A percentile compares a stretch with the other conserved stretches of the same genome.
Evolutionary conservation across 1,140 invertebrate species (phyloP).

Genomic region (Drosophila sproati): DNA sequence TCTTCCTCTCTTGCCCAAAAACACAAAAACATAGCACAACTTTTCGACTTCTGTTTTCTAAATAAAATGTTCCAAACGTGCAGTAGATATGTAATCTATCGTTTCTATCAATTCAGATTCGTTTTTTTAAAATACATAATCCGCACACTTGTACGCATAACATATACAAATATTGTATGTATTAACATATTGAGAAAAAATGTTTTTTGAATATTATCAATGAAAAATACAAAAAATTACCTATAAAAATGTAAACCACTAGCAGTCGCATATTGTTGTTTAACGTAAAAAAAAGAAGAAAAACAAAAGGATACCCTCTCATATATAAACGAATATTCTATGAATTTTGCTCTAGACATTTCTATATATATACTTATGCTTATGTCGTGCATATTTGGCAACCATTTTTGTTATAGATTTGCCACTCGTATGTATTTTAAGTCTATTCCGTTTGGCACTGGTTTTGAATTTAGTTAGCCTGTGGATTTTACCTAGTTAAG

Average conservation of each 20-base stretch:
- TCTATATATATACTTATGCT: conserved; percentile 7
- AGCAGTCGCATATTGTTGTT: conserved; percentile 72
- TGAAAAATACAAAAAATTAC: conserved; percentile 4
- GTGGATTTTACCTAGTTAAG: conserved; percentile 61
- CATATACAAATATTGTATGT: conserved; percentile 19
- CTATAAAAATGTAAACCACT: conserved; percentile 32
- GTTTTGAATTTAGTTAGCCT: conserved; percentile 51
- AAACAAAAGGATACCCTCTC: conserved; percentile 6
- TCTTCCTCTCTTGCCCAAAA: conserved; percentile 16
- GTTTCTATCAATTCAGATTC: not conserved
- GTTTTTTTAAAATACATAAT: not conserved
- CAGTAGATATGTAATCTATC: not conserved
- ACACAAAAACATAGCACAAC: conserved; percentile 9
- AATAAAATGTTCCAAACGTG: not conserved
- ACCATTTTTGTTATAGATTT: conserved; percentile 33
- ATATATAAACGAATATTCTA: conserved; percentile 52
- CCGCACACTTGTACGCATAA: not conserved
- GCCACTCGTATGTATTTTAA: not conserved
- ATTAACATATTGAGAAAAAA: conserved; percentile 40
- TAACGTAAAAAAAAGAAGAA: conserved; percentile 36
- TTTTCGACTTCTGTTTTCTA: conserved; percentile 11
- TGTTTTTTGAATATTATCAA: conserved; percentile 43
- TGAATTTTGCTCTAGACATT: conserved; percentile 54
- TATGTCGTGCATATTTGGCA: conserved; percentile 1
- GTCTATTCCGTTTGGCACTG: conserved; percentile 20